A percentile compares a stretch with the other conserved stretches of the same genome.
These are phyloP conservation scores for Spodoptera frugiperda DNA, from an alignment of 1,140 invertebrate genomes.

Conservation along the genomic window DNA sequence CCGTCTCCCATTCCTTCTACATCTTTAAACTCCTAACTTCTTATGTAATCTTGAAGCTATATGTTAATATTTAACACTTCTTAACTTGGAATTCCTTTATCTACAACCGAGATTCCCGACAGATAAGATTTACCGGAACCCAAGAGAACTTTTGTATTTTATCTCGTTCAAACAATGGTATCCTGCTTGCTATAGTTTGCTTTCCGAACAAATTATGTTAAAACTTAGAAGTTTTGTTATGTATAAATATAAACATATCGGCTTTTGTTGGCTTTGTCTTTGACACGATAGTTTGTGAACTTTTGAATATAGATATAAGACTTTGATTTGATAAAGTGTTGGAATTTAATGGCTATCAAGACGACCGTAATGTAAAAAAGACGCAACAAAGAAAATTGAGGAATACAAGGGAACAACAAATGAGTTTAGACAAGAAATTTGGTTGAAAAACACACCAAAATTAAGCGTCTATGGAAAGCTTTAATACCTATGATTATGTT, in stretches of 20 bases:
- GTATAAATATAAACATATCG: conserved; percentile 25
- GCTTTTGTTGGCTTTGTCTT: conserved; percentile 13
- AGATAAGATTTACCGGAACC: conserved; percentile 76
- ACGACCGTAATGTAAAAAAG: not conserved
- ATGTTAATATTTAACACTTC: conserved; percentile 82
- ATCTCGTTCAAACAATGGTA: conserved; percentile 80
- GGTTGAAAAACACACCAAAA: no score
- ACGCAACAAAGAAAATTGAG: not conserved
- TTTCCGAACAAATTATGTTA: conserved; percentile 65
- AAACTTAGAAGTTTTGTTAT: conserved; percentile 36
- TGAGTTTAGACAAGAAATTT: no score
- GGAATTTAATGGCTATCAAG: not conserved
- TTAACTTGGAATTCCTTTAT: conserved; percentile 78
- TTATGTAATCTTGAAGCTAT: conserved; percentile 50
- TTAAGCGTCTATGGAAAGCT: no score
- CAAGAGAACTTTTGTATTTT: conserved; percentile 78
- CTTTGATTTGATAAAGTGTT: not conserved
- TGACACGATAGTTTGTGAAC: not conserved
- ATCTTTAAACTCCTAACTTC: not conserved
- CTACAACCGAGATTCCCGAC: conserved; percentile 65
- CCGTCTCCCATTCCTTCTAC: not conserved
- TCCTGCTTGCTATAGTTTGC: conserved; percentile 71
- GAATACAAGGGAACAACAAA: not conserved
- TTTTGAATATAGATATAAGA: conserved; percentile 8
- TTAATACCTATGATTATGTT: no score